Evolutionary conservation across 2,797 vertebrate species (phyloP).

Genomic region (Kryptopterus vitreolus): DNA sequence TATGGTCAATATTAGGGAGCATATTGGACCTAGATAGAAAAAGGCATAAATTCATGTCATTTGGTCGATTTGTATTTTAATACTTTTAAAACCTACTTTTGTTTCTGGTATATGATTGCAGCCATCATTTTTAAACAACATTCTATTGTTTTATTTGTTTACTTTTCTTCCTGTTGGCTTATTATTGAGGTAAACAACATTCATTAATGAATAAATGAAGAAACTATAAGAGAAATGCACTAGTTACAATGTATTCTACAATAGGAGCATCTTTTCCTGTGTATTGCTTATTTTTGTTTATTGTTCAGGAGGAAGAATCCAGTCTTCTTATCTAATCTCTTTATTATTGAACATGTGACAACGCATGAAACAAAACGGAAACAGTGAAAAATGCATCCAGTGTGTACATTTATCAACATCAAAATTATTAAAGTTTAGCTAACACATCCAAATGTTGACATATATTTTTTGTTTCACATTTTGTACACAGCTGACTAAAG

Average conservation of each 20-base stretch:
- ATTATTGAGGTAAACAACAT: background rate
- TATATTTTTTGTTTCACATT: no score
- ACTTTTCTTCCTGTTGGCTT: background rate
- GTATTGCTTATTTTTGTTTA: no score
- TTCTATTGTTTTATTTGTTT: background rate
- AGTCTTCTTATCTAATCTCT: background rate
- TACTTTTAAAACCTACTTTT: background rate
- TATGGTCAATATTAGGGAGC: constrained; percentile 43
- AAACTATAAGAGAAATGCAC: background rate
- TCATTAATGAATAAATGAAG: background rate
- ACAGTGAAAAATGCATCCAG: background rate
- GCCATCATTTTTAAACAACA: background rate
- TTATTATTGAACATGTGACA: background rate
- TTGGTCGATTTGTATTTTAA: constrained; percentile 5
- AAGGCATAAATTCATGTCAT: no score
- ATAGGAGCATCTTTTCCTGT: background rate
- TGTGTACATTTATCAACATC: no score
- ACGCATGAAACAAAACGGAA: no score
- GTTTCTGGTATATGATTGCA: background rate
- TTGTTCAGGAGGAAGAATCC: background rate
- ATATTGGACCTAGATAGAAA: constrained; percentile 38
- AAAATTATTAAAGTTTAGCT: background rate
- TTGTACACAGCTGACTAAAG: background rate
- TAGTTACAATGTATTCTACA: background rate
- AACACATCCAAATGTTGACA: background rate